Percentiles rank a stretch among this genome's conserved stretches.
These are phyloP conservation scores for Psophia crepitans DNA, from an alignment of 2,113 vertebrate species.

Conservation along the genomic window DNA sequence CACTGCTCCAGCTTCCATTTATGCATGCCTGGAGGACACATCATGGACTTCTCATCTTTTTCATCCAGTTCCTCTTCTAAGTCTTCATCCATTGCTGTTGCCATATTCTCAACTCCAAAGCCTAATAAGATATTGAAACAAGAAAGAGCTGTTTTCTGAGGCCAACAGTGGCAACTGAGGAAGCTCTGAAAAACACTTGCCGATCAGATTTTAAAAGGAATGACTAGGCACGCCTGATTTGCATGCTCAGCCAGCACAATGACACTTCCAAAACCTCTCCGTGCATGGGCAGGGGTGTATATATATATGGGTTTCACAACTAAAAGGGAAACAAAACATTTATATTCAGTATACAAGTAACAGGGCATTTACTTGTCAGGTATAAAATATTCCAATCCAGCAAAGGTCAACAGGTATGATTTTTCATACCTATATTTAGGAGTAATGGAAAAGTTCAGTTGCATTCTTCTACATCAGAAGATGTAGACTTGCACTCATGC, in stretches of 20 bases:
- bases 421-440: not conserved
- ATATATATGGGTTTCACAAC: not conserved
- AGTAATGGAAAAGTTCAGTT: not conserved
- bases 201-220: not conserved
- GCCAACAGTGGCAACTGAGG: not conserved
- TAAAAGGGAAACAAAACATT: not conserved
- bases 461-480: no score
- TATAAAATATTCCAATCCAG: not conserved
- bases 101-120: constrained; percentile 97
- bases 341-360: not conserved
- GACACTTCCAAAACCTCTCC: not conserved
- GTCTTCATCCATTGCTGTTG: constrained; percentile 98
- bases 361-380: not conserved
- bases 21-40: constrained; percentile 98
- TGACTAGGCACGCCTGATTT: not conserved
- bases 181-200: not conserved
- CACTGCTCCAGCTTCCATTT: constrained; percentile 99
- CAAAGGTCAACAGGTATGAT: not conserved
- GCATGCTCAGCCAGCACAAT: not conserved
- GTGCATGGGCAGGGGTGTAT: not conserved
- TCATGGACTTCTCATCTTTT: constrained; percentile 97
- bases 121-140: constrained; percentile 67
- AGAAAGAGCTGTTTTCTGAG: not conserved
- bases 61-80: constrained; percentile 96
- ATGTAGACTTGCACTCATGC: not conserved